phyloP scores from a whole-genome alignment of 2,888 invertebrate species.

The Heliconius charithonia region DNA sequence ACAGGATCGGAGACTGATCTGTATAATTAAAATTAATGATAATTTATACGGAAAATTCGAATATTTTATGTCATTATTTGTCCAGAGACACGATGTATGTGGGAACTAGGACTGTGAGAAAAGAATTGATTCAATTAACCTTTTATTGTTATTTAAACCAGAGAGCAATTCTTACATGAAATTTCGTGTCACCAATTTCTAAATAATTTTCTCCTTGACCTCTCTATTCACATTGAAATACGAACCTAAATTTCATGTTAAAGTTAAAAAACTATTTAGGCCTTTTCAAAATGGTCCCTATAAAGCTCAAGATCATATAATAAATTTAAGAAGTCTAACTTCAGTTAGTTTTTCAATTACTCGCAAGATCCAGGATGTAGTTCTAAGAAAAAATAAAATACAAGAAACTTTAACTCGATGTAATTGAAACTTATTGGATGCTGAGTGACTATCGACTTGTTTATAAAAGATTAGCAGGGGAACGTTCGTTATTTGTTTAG shows the following conservation, averaged over 20 bases:
- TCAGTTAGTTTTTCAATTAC: slow-evolving; percentile 14
- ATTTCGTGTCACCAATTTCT: no score
- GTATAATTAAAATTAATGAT: no score
- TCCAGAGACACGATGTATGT: no score
- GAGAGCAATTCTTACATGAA: no score
- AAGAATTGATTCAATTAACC: no score
- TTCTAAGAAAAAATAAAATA: not conserved
- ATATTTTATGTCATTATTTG: no score
- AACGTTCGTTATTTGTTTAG: not conserved
- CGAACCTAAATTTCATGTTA: not conserved
- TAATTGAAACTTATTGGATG: slow-evolving; percentile 11
- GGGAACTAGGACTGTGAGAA: no score
- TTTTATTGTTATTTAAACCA: no score
- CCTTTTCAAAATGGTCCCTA: not conserved
- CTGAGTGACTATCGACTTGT: slow-evolving; percentile 5
- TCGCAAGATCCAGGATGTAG: not conserved
- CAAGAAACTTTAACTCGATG: slow-evolving; percentile 20
- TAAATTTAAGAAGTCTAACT: slow-evolving; percentile 1
- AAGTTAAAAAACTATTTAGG: not conserved
- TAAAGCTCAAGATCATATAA: not conserved
- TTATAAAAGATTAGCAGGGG: not conserved
- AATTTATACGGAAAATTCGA: no score
- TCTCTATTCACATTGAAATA: no score
- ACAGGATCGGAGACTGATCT: no score
- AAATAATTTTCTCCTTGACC: no score